Evolutionary conservation across 1,140 invertebrate species (phyloP), one percentile per base, ranked within the genome.

Genomic region (Leptonema lineaticorne): DNA sequence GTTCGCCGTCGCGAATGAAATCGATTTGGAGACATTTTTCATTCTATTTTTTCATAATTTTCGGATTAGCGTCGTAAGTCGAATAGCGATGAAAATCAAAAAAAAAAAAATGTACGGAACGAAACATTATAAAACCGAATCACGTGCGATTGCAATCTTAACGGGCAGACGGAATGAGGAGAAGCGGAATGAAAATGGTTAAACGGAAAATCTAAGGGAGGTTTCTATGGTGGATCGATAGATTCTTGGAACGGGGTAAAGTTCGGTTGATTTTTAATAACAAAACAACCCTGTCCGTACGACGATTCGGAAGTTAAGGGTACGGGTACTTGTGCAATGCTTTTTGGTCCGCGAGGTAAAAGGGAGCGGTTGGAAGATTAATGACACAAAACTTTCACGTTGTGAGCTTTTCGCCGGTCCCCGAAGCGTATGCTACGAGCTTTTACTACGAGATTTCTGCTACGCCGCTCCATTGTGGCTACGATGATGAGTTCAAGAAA

Each of bases 181-280:
- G n/a, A n/a, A n/a, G n/a, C n/a, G n/a, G n/a, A n/a, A n/a, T n/a
- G n/a, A n/a, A n/a, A n/a, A n/a, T n/a, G n/a, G n/a, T n/a, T n/a
- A 41, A 9, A 41, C 16, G 37, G 37, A 11, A 41, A 41, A 41
- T 11, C 9, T 11, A 14, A 11, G 37, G 37, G 37, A n/a, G n/a
- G n/a, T n/a, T n/a, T n/a, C n/a, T n/a, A n/a, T n/a, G n/a, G 37
- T 5, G 50, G 50, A 53, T 53, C 50, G 50, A 53, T 53, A 53
- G n/a, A 18, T 11, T n/a, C 46, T 48, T 8, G 50, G 20, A 41
- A 14, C 50, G 50, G n/a, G n/a, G n/a, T n/a, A n/a, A 33, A 41
- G 50, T 53, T n/a, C 9, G 50, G 22, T 53, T 53, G 50, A 53
- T 53, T 53, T 53, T 53, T 26, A 53, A 53, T 53, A 53, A 26